Base-by-base conservation (phyloP, 2,113 vertebrate genomes). In the Anguilla rostrata region DNA sequence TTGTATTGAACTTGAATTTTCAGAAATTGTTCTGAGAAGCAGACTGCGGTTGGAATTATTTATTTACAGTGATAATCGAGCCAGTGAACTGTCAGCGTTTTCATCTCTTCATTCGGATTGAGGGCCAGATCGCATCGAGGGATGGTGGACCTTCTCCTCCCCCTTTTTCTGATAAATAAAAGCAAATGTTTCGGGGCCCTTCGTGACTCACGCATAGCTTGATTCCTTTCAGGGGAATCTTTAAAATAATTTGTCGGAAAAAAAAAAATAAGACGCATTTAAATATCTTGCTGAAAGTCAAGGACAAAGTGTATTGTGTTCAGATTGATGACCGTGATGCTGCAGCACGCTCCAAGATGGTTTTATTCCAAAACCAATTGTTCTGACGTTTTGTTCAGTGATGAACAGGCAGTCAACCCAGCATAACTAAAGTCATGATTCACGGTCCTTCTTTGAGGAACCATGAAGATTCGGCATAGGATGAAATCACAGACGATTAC, bases 301-400 rank as follows among this genome's bases (percentile, higher is more conserved):
- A 75, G n/a, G 71, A 75, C n/a, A 34, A 75, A 75, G 29, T 14
- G 26, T 3, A 34, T 11, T n/a, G n/a, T 75, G 71, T 34, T 75
- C 26, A 12, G 71, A 34, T 75, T 63, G n/a, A 39, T 9, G 57
- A n/a, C 11, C 2, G 12, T 39, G 87, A 84, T 80, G 84, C 87
- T 84, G 86, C 87, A 84, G 89, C 85, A 87, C 86, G 88, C 91
- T 90, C 88, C 89, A 89, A 89, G 89, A 89, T 88, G 79, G 81
- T 85, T 83, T 83, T 83, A 90, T 93, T 93, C 92, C 89, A 29
- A 90, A 89, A 92, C 84, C 79, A 84, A 85, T 83, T 84, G 88
- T 78, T 83, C 88, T 92, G 91, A 92, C 90, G 29, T 91, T 89
- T 83, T 87, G 71, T 85, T 91, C 87, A 87, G 88, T 86, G 88